A percentile compares a stretch with the other conserved stretches of the same genome.
Evolutionary conservation across 2,113 vertebrate genomes (phyloP).

Genomic region (Callorhinus ursinus): DNA sequence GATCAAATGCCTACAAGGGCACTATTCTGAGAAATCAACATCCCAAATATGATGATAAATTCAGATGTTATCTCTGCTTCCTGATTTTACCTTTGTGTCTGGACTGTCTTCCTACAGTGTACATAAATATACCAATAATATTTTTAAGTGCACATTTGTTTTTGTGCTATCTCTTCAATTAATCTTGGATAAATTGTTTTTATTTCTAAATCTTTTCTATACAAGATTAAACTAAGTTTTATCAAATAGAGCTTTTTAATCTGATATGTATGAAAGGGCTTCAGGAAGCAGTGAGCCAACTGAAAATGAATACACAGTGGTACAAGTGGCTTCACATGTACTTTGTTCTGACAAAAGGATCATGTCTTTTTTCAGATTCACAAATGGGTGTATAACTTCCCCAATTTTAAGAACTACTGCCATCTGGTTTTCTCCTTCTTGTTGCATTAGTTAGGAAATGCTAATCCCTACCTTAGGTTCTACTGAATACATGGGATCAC

Average conservation of each 20-base stretch:
- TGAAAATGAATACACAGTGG: not conserved
- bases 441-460: not conserved
- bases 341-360: not conserved
- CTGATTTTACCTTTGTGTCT: not conserved
- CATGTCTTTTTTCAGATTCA: not conserved
- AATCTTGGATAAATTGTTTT: not conserved
- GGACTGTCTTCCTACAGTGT: not conserved
- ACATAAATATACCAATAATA: too few species aligned
- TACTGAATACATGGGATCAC: not conserved
- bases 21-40: not conserved
- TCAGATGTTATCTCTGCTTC: not conserved
- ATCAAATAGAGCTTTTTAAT: not conserved
- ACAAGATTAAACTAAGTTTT: not conserved
- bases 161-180: not conserved
- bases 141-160: not conserved
- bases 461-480: not conserved
- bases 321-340: not conserved
- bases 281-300: not conserved
- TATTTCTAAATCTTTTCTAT: not conserved
- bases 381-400: not conserved
- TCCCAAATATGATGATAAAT: not conserved
- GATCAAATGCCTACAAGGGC: not conserved
- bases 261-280: not conserved
- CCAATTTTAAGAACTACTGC: not conserved
- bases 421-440: not conserved